Base-by-base conservation (phyloP, 2,888 invertebrate species). In the Platycheirus rosarum region DNA sequence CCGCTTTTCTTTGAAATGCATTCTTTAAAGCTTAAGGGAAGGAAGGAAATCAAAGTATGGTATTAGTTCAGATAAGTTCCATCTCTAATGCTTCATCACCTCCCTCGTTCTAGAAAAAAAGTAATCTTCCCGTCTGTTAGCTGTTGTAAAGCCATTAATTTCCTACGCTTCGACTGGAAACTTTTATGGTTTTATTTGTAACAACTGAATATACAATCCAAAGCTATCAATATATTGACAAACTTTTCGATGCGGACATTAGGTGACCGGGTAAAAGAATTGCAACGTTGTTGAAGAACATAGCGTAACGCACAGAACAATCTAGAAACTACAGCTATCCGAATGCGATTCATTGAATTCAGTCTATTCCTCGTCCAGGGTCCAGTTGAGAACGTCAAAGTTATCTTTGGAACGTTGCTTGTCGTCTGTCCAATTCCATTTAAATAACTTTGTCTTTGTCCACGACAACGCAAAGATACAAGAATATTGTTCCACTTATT, bases 401-500 rank as follows among this genome's bases (percentile, higher is more conserved):
- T 77, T 77, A 23, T 70, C 63, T 57, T 65, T 42, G 57, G 46
- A 48, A 49, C 62, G 40, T 57, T 48, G 69, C 68, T 35, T 23
- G 71, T 57, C 55, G 20, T 16, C 40, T 57, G 35, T 51, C 78
- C 63, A 74, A 53, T 23, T 57, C 70, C 55, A 53, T 74, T n/a
- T 62, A 73, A 55, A 62, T 68, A 68, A 68, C n/a, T 60, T 71
- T 16, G 35, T 66, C 35, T 44, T 60, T 51, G 53, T 62, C 62
- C 18, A 13, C 49, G 35, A 44, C 37, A 62, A 32, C 55, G 48
- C 29, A 63, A n/a, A n/a, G n/a, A n/a, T n/a, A n/a, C n/a, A n/a
- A 79, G 69, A 75, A 69, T 57, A 79, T 57, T 51, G 79, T 70
- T 46, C 79, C 40, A 75, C 57, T 75, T 80, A 70, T 71, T 65